Base-by-base conservation (phyloP, 2,888 invertebrate genomes). In the Coenonympha arcania region DNA sequence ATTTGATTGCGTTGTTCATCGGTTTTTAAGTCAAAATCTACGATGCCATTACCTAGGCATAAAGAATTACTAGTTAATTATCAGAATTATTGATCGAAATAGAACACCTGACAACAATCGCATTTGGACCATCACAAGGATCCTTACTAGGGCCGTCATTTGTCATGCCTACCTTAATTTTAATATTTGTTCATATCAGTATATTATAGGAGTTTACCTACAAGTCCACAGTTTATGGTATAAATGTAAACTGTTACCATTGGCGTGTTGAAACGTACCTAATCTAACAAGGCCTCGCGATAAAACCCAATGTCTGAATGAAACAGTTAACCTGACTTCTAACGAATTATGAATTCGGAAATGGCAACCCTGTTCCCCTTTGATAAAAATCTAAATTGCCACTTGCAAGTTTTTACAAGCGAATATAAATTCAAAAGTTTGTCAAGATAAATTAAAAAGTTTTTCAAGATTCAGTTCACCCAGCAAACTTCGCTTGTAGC, bases 301-400 rank as follows among this genome's bases (percentile, higher is more conserved):
- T 71, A 69, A 68, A 66, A 63, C 60, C 65, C 64, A 57, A 63
- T 65, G 67, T 60, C 52, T 62, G 60, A 40, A 9, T 15, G 16
- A 55, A 54, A 65, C 63, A 65, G 58, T 63, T 62, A 56, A 56
- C 56, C 56, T 54, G 61, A 20, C 64, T 52, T 52, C 50, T 46
- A 48, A 43, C 39, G 34, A 50, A 44, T 50, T 64, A 66, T 66
- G 63, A 30, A 22, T 39, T 39, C 22, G 39, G 24, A 39, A 39
- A 39, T 41, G 63, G 64, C 67, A 75, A 68, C 77, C 73, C 68
- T 72, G 76, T 64, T 72, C 76, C 68, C 69, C 54, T 76, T 77
- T 57, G 61, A 63, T 65, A 66, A n/a, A n/a, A n/a, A 73, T 70
- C 69, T 70, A 67, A 71, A 73, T 68, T 68, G 62, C 47, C 48